A percentile compares a stretch with the other conserved stretches of the same genome.
Conservation (phyloP, 2,797 vertebrate genomes). For the Pangasius sanitwongsei region DNA sequence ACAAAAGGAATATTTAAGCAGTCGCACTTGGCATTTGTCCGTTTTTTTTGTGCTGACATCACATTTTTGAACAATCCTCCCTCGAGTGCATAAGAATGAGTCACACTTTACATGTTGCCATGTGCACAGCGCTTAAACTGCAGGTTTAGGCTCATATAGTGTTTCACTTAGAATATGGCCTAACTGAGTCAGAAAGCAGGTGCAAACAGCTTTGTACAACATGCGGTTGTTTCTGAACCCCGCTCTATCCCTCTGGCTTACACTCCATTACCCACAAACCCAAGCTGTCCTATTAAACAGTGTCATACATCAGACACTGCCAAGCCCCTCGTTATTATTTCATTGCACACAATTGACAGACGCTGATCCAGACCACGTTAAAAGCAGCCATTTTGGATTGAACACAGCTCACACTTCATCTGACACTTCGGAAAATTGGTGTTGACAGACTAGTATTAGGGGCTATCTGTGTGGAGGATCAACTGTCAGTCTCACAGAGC, state of each 20-base stretch:
- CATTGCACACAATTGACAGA: constrained; percentile 61
- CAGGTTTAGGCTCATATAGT: not conserved
- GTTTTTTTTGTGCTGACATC: not conserved
- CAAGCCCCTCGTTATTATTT: constrained; percentile 62
- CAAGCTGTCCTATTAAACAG: constrained; percentile 50
- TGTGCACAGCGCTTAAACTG: not conserved
- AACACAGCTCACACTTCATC: constrained; percentile 59
- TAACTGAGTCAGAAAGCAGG: too few relatives aligned
- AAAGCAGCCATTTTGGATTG: constrained; percentile 51
- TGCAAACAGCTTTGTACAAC: not conserved
- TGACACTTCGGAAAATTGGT: constrained; percentile 64
- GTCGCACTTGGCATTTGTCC: not conserved
- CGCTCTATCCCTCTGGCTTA: constrained; percentile 24
- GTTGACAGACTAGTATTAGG: constrained; percentile 74
- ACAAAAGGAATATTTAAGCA: not conserved
- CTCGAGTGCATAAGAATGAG: not conserved
- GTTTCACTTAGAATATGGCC: not conserved
- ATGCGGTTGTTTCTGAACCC: not conserved
- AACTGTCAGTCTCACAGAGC: constrained; percentile 65
- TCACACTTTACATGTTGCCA: not conserved
- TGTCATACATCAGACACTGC: constrained; percentile 55
- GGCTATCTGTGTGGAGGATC: constrained; percentile 58
- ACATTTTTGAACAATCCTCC: not conserved
- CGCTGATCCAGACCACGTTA: constrained; percentile 44
- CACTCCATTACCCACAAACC: constrained; percentile 65